Evolutionary conservation across 2,113 vertebrate species (phyloP).

Genomic region (Coturnix japonica): DNA sequence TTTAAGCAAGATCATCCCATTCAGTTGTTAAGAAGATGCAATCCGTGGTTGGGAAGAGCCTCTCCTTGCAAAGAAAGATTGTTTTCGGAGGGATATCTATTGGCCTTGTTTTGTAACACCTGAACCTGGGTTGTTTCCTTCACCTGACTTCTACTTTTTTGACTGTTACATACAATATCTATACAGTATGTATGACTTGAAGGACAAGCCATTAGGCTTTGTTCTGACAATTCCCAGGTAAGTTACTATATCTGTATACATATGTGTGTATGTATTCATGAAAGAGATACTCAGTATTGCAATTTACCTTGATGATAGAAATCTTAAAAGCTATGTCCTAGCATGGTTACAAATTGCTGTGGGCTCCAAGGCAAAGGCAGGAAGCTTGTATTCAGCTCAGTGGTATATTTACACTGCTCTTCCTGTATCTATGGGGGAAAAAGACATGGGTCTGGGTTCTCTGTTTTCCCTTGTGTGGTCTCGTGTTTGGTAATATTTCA

Average conservation of each 20-base stretch:
- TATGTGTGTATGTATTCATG: accelerated
- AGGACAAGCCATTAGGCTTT: neutral
- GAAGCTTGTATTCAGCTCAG: no score
- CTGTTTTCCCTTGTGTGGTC: neutral
- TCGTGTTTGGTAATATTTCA: neutral
- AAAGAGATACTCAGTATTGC: neutral
- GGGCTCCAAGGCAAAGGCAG: neutral
- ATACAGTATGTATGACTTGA: neutral
- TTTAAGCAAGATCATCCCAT: slow-evolving; percentile 20
- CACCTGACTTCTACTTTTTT: neutral
- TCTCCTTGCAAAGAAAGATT: neutral
- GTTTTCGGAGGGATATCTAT: neutral
- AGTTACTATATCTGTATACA: neutral
- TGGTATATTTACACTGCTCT: neutral
- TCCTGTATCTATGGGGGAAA: neutral
- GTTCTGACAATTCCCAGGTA: neutral
- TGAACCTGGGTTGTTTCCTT: neutral
- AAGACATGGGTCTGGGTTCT: neutral
- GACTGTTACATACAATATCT: neutral
- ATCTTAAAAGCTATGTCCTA: neutral
- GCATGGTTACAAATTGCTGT: neutral
- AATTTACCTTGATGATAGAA: neutral
- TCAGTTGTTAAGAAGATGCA: neutral
- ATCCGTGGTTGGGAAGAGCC: neutral
- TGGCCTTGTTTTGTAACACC: neutral